Evolutionary conservation across 2,888 invertebrate species (phyloP).

Genomic region (Pyrochroa serraticornis): DNA sequence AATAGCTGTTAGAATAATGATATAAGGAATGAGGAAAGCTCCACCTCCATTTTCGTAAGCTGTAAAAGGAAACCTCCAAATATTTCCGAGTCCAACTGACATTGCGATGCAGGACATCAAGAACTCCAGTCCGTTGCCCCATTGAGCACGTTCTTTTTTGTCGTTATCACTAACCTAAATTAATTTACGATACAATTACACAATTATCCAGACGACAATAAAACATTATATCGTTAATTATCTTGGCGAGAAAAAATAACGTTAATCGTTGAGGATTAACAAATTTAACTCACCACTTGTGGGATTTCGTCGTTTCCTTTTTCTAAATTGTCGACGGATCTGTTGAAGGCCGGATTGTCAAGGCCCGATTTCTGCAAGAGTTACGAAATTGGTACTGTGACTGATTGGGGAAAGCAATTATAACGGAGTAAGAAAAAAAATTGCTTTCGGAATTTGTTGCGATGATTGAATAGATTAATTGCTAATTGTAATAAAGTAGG

Average conservation of each 20-base stretch:
- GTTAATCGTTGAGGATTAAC: not conserved
- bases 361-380: slow-evolving; percentile 38
- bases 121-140: slow-evolving; percentile 69
- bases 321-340: slow-evolving; percentile 22
- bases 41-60: slow-evolving; percentile 73
- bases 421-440: not conserved
- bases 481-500: not conserved
- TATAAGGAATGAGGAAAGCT: slow-evolving; percentile 71
- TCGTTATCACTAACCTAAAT: not conserved
- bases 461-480: slow-evolving; percentile 5
- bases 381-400: slow-evolving; percentile 8
- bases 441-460: slow-evolving; percentile 14
- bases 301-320: slow-evolving; percentile 1
- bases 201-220: too few relatives aligned
- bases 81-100: slow-evolving; percentile 72
- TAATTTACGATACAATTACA: too few relatives aligned
- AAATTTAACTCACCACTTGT: slow-evolving; percentile 7
- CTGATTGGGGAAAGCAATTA: not conserved
- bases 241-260: too few relatives aligned
- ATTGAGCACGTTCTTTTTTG: slow-evolving; percentile 54
- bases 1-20: slow-evolving; percentile 67
- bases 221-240: too few relatives aligned
- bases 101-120: slow-evolving; percentile 69
- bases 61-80: slow-evolving; percentile 73
- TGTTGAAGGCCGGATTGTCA: slow-evolving; percentile 42